Base-by-base conservation (phyloP, 2,113 vertebrate genomes). In the Calidris pugnax region DNA sequence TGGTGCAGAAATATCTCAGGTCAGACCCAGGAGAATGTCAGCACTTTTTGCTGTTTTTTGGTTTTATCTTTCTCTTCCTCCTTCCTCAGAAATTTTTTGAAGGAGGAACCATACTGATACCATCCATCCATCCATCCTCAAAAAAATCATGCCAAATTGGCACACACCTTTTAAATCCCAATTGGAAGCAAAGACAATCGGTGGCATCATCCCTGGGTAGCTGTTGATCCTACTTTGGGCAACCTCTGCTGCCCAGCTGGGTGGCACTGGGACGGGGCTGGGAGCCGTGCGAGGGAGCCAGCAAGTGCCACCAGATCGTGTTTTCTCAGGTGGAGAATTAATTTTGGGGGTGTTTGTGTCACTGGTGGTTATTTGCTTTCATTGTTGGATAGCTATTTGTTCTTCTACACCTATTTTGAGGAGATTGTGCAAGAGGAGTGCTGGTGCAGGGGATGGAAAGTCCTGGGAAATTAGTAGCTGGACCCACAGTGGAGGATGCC, bases 231-330 rank as follows among this genome's bases (percentile, higher is more conserved):
- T 59, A 1, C 76, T 53, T 72, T 59, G 77, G 87, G 82, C 57
- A 83, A n/a, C 48, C 23, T 51, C 50, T 2, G 0, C 50, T 51
- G 41, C 28, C 47, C 27, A 5, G 14, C 30, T 11, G 68, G 39
- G 68, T 60, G 60, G 60, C 0, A 5, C 53, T 41, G 69, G 75
- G 66, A 50, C 0, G 14, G 56, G 56, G 35, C 57, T 78, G 50
- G 66, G 71, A 83, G 79, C 63, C 1, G 0, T 3, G 26, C 4
- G 8, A 48, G 47, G 59, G 47, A 80, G 48, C 48, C 2, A 2
- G 23, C 3, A 2, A 41, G 33, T 0, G 3, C 43, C 1, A 2
- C 43, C 0, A 2, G 13, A 56, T 57, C 1, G 0, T 30, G 56
- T 57, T 73, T 53, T 63, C 62, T 75, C 24, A 80, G 62, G 41